These are phyloP conservation scores for Megaceryle maxima DNA, from an alignment of 2,113 vertebrate genomes.

Conservation along the genomic window DNA sequence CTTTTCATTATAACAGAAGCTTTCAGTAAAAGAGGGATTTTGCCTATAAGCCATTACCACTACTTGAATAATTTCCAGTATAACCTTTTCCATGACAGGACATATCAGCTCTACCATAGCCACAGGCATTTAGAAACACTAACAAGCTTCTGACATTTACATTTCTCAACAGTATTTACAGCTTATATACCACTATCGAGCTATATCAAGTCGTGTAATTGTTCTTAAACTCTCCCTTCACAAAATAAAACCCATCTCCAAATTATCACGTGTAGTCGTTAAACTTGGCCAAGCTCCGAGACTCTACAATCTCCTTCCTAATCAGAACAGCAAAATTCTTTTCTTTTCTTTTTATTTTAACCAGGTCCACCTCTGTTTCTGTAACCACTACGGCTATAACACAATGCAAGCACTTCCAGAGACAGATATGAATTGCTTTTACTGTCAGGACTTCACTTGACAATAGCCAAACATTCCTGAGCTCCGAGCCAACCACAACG, in stretches of 20 bases:
- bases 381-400: slow-evolving; percentile 4
- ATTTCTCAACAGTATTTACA: slow-evolving; percentile 16
- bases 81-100: not conserved
- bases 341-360: not conserved
- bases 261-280: not conserved
- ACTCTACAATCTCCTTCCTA: not conserved
- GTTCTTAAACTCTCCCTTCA: not conserved
- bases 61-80: not conserved
- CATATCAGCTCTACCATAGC: not conserved
- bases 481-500: not conserved
- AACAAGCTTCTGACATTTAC: slow-evolving; percentile 5
- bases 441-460: slow-evolving; percentile 31
- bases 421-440: not conserved
- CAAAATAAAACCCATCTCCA: not conserved
- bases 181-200: not conserved
- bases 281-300: not conserved
- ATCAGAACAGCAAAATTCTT: not conserved
- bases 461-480: slow-evolving; percentile 18
- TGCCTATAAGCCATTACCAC: not conserved
- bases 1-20: not conserved
- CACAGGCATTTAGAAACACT: not conserved
- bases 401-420: slow-evolving; percentile 10
- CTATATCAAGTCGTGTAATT: not conserved
- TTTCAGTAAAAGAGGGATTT: slow-evolving; percentile 17
- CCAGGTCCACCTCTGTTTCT: not conserved